Base-by-base conservation (phyloP, 1,140 invertebrate genomes). In the Achroia grisella region DNA sequence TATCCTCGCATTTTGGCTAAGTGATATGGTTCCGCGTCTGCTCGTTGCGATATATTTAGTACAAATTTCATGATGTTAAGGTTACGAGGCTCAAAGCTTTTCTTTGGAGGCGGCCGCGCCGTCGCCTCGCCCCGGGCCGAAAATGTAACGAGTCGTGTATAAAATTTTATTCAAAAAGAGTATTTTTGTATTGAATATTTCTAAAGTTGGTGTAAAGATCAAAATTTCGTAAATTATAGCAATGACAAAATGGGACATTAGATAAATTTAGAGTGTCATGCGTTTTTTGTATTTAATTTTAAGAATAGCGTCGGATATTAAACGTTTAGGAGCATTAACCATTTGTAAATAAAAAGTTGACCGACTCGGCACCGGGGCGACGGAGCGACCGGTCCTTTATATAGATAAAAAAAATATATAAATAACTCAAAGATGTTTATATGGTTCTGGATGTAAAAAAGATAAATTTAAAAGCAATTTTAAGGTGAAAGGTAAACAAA, bases 181-280 rank as follows among this genome's bases (percentile, higher is more conserved):
- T 87, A 87, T 87, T 87, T 87, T 87, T 87, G 81, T 87, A 87
- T 87, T 81, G 83, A 78, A 87, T 87, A 87, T 87, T 87, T 86
- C 86, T 86, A 86, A 86, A 86, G 75, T 86, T 79, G 82, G 82
- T 87, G 83, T 86, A 85, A 87, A 76, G 73, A 75, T 81, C 83
- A 86, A 87, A 87, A 87, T 86, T 85, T 81, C 78, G 78, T 86
- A 81, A 80, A 84, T 86, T 80, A 86, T 86, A 84, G 79, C 70
- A 71, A 60, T 76, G 74, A 82, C 69, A 79, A 83, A 76, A 72
- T 62, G 59, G 72, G 60, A 72, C 66, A 71, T 82, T 87, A 87
- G 85, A 71, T 87, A 86, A 86, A 77, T 86, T 85, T 86, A 86
- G 82, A 81, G 63, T 74, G 76, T 85, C 76, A 83, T 82, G 70